Conservation (phyloP, 1,140 invertebrate species). For the Mya arenaria region DNA sequence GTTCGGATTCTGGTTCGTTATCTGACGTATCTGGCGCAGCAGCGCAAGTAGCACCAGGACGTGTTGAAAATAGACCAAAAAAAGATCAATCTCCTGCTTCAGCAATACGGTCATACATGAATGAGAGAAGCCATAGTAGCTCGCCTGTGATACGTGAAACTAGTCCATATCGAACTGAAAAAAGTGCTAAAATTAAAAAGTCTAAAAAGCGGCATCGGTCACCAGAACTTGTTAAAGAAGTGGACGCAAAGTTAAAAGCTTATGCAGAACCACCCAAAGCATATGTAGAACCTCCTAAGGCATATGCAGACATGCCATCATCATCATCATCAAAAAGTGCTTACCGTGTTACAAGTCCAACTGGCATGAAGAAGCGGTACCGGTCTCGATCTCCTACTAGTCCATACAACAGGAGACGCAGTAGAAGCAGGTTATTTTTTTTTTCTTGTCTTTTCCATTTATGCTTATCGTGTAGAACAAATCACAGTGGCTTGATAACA, state of each 20-base stretch:
- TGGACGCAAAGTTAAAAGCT: conserved; percentile 48
- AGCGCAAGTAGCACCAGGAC: conserved; percentile 51
- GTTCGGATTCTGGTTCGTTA: conserved; percentile 70
- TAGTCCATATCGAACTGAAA: conserved; percentile 59
- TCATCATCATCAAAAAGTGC: too few relatives aligned
- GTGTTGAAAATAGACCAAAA: conserved; percentile 57
- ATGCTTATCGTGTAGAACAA: too few relatives aligned
- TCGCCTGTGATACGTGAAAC: conserved; percentile 63
- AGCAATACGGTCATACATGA: conserved; percentile 68
- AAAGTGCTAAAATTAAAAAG: conserved; percentile 63
- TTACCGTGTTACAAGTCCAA: conserved; percentile 60
- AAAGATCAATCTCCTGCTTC: conserved; percentile 70
- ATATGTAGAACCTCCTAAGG: conserved; percentile 61
- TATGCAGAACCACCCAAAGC: conserved; percentile 63
- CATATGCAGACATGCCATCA: conserved; percentile 63
- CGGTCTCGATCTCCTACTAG: conserved; percentile 64
- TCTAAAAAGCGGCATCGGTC: conserved; percentile 65
- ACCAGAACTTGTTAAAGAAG: conserved; percentile 57
- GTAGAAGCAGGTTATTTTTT: conserved; percentile 64
- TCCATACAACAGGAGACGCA: conserved; percentile 59
- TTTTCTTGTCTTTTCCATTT: too few relatives aligned
- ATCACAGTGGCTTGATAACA: too few relatives aligned
- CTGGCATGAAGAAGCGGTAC: conserved; percentile 60
- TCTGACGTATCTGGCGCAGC: conserved; percentile 40
- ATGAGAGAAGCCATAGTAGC: conserved; percentile 70